Base-by-base conservation (phyloP, 1,140 invertebrate species). In the Platyura marginata region DNA sequence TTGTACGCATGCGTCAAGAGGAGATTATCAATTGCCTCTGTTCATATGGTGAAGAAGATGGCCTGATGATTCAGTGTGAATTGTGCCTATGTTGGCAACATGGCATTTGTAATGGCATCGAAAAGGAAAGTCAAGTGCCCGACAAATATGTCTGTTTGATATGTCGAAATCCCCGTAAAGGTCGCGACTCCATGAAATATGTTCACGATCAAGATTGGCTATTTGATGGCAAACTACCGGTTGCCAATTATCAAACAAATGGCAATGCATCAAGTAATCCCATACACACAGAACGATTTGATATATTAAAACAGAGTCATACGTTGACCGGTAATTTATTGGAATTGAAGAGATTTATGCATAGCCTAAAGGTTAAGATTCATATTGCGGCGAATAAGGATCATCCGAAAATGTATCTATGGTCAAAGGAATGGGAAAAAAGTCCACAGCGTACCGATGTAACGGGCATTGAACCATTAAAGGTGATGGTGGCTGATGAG, bases 71-170 rank as follows among this genome's bases (percentile, higher is more conserved):
- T 50, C 79, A 95, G 69, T 95, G 91, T 64, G 91, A 95, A 56
- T 66, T 91, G 18, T 94, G 90, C 54, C 64, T 92, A 10, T 90
- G 86, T 58, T 95, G 90, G 91, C 90, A 94, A 61, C 90, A 94
- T 61, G 88, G 85, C 1, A 68, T 74, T 32, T 95, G 89, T 52
- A 84, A 89, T 57, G 77, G 78, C 36, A 86, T 91, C 45, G 74
- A 81, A 44, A 72, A 70, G 22, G 84, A 88, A 49, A 54, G 64
- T 10, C 71, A 90, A 58, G 83, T 92, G 10, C 88, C 89, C 0
- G 82, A 88, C 37, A 88, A 86, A 56, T 93, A 93, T 60, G 73
- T 92, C 33, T 94, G 90, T 62, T 78, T 71, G 43, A 83, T 87
- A 41, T 95, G 90, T 58, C 70, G 74, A 43, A 72, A 88, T 69